Conservation (phyloP, 2,888 invertebrate genomes). For the Desoria tigrina region DNA sequence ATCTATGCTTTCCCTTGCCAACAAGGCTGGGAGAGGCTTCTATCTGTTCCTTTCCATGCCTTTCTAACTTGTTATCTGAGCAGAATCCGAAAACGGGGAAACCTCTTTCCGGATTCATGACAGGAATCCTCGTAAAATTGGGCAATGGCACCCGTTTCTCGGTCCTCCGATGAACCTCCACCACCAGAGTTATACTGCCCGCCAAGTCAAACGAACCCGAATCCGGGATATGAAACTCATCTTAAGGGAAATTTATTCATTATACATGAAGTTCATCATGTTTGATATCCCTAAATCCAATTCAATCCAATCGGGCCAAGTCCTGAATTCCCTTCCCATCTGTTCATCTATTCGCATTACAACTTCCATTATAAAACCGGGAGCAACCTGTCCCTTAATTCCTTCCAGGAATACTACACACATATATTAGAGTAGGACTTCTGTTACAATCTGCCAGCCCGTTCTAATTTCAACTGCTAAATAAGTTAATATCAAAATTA, state of each 20-base stretch:
- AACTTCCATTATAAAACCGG: not conserved
- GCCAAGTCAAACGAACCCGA: not conserved
- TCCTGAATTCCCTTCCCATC: conserved; percentile 24
- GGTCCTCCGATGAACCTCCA: conserved; percentile 3
- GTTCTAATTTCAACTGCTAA: conserved; percentile 20
- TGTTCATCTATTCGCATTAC: conserved; percentile 9
- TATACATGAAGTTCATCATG: conserved; percentile 8
- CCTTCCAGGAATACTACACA: conserved; percentile 7
- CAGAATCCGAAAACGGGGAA: no score
- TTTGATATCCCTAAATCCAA: conserved; percentile 24
- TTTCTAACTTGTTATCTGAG: no score
- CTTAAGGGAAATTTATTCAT: conserved; percentile 20
- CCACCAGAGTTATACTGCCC: not conserved
- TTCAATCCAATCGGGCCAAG: conserved; percentile 16
- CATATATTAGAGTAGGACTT: no score
- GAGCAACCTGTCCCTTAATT: not conserved
- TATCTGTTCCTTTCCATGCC: no score
- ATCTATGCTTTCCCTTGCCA: no score
- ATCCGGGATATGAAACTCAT: conserved; percentile 8
- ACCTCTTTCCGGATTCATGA: no score
- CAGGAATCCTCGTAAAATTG: not conserved
- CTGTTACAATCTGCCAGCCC: conserved; percentile 7
- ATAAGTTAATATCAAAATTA: conserved; percentile 22
- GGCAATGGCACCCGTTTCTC: not conserved
- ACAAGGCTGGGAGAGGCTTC: no score